Evolutionary conservation across 2,797 vertebrate genomes (phyloP).

Genomic region (Moxostoma hubbsi): DNA sequence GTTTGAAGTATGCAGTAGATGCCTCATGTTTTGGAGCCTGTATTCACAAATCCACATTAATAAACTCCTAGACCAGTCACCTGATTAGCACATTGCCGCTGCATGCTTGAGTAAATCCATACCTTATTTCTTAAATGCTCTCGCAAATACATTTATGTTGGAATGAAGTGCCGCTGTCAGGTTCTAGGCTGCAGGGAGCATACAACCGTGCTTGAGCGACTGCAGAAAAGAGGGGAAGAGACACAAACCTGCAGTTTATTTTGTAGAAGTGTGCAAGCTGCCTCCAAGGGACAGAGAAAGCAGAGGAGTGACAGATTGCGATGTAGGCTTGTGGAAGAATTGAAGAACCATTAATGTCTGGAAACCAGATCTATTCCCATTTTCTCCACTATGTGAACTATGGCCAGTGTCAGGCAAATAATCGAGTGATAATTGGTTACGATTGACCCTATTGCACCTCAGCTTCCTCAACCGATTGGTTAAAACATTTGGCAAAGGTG

Average conservation of each 20-base stretch:
- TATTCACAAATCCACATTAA: slow-evolving; percentile 35
- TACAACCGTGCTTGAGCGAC: neutral
- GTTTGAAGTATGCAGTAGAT: slow-evolving; percentile 31
- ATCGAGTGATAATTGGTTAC: no score
- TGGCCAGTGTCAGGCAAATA: no score
- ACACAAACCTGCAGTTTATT: slow-evolving; percentile 72
- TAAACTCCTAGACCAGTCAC: slow-evolving; percentile 39
- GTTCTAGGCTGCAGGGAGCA: slow-evolving; percentile 57
- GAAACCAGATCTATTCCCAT: no score
- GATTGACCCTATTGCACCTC: no score
- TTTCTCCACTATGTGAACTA: no score
- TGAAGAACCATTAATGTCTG: no score
- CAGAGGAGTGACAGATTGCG: no score
- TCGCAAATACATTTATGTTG: slow-evolving; percentile 62
- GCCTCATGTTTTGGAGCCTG: slow-evolving; percentile 14
- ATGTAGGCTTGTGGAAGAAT: no score
- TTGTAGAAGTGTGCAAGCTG: slow-evolving; percentile 60
- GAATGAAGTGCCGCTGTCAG: slow-evolving; percentile 72
- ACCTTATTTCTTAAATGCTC: slow-evolving; percentile 53
- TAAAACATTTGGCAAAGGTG: no score
- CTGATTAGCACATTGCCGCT: slow-evolving; percentile 40
- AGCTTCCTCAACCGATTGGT: no score
- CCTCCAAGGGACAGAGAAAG: neutral
- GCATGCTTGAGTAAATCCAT: slow-evolving; percentile 44
- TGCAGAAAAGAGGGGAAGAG: slow-evolving; percentile 57